Conservation (phyloP, 2,888 invertebrate species). For the Cancer borealis region DNA sequence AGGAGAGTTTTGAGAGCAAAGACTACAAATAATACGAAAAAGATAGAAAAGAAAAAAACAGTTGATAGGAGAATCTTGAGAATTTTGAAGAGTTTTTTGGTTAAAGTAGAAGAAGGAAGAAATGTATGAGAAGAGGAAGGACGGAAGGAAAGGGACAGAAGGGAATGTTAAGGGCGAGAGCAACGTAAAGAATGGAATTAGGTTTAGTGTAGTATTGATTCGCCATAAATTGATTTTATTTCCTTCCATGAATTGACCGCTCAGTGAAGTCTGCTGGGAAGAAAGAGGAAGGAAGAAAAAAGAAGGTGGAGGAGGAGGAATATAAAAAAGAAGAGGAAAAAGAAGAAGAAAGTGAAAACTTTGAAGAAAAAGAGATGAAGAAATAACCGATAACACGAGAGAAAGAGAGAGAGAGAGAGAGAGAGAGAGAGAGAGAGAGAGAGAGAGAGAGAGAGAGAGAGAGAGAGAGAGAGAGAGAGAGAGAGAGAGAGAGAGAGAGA, state of each 20-base stretch:
- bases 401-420: not conserved
- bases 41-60: not conserved
- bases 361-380: not conserved
- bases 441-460: not conserved
- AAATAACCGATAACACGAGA: not conserved
- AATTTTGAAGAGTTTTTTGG: too few species aligned
- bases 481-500: not conserved
- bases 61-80: not conserved
- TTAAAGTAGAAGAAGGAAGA: not conserved
- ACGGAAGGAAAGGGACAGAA: slow-evolving; percentile 39
- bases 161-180: not conserved
- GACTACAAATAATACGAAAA: not conserved
- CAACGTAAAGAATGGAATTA: slow-evolving; percentile 8
- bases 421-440: not conserved
- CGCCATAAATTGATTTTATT: slow-evolving; percentile 17
- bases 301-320: not conserved
- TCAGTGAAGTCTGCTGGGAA: not conserved
- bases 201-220: not conserved
- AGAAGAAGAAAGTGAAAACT: not conserved
- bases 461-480: slow-evolving; percentile 8
- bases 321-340: not conserved
- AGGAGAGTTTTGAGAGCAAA: too few species aligned
- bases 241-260: not conserved
- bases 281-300: not conserved
- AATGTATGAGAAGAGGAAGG: slow-evolving; percentile 45